Percentiles rank a stretch among this genome's conserved stretches.
Evolutionary conservation across 2,888 invertebrate species (phyloP).

Genomic region (Ditula angustiorana): DNA sequence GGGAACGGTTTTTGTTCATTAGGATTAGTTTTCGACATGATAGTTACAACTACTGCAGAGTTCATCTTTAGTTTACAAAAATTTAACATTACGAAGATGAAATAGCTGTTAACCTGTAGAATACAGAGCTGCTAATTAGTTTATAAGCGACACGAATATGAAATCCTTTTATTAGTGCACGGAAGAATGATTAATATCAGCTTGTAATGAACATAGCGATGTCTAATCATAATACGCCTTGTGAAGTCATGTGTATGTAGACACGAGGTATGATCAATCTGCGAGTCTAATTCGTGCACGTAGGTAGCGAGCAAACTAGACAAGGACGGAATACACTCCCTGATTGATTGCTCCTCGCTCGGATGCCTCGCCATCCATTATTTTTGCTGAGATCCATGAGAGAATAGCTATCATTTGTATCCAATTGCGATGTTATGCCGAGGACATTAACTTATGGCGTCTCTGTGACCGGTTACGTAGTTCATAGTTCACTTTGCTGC

Average conservation of each 20-base stretch:
- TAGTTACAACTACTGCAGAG: background rate
- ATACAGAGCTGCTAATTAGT: background rate
- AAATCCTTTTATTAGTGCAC: constrained; percentile 18
- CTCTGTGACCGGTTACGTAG: constrained; percentile 39
- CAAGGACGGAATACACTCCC: constrained; percentile 39
- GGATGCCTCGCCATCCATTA: constrained; percentile 53
- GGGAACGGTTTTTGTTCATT: constrained; percentile 31
- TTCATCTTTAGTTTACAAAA: too few species aligned
- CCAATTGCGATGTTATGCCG: constrained; percentile 50
- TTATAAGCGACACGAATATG: background rate
- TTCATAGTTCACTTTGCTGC: background rate
- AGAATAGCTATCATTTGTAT: constrained; percentile 55
- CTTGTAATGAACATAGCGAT: constrained; percentile 32
- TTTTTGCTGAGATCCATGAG: constrained; percentile 54
- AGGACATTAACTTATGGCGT: constrained; percentile 42
- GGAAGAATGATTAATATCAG: constrained; percentile 26
- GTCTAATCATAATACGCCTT: constrained; percentile 28
- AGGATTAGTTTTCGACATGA: constrained; percentile 4
- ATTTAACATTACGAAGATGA: too few species aligned
- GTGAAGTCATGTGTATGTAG: constrained; percentile 37
- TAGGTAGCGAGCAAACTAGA: constrained; percentile 40
- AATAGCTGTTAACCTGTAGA: background rate
- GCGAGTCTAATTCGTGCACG: constrained; percentile 49
- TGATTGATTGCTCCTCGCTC: constrained; percentile 60
- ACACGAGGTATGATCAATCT: constrained; percentile 48